Conservation (phyloP, 2,888 invertebrate species). For the Leistus spinibarbis region DNA sequence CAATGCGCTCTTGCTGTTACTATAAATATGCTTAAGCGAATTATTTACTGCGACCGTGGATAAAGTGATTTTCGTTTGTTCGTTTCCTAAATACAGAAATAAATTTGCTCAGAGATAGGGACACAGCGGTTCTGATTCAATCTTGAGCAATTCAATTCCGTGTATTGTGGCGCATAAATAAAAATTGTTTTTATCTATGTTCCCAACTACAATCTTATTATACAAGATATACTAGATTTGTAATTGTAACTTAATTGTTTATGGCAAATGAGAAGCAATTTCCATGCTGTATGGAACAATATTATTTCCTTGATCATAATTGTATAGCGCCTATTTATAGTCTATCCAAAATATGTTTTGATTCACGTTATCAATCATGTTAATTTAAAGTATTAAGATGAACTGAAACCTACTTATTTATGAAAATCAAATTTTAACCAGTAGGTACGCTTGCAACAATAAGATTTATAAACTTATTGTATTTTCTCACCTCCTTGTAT, state of each 20-base stretch:
- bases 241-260: neutral
- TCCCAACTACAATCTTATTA: neutral
- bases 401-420: too few species aligned
- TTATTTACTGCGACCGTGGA: constrained; percentile 29
- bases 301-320: too few species aligned
- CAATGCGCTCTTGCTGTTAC: constrained; percentile 8
- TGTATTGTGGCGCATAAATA: neutral
- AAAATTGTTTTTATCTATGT: neutral
- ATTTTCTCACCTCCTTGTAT: too few species aligned
- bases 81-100: constrained; percentile 25
- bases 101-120: constrained; percentile 20
- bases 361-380: too few species aligned
- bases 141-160: constrained; percentile 17
- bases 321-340: too few species aligned
- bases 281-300: too few species aligned
- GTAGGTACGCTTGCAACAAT: too few species aligned
- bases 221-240: neutral
- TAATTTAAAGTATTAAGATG: too few species aligned
- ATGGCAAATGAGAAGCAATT: too few species aligned
- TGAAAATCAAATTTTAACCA: too few species aligned
- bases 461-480: too few species aligned
- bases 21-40: constrained; percentile 38
- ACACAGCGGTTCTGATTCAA: constrained; percentile 17
- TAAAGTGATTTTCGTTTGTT: constrained; percentile 36
- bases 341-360: too few species aligned